Evolutionary conservation across 2,888 invertebrate genomes (phyloP), one percentile per base, ranked within the genome.

Genomic region (Aphidius colemani): DNA sequence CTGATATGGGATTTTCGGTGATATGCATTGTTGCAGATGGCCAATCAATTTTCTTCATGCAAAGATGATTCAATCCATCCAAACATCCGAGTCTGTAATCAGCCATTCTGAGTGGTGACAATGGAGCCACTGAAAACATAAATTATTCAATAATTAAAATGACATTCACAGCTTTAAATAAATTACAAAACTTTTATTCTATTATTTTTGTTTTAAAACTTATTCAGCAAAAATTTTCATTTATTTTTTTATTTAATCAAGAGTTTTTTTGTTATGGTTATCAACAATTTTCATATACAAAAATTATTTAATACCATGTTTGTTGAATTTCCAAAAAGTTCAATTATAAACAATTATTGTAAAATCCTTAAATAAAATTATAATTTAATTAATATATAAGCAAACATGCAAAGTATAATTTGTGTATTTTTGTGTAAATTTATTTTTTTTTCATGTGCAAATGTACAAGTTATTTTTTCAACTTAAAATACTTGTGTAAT

Each of bases 1-100:
- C 88, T 67, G 90, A 89, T 82, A 91, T 90, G 61, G 91, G 91
- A 81, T 91, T 91, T 84, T 91, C 91, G 65, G 90, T 91, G 84
- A 91, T 91, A 83, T 89, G 89, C 80, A 91, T 91, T 76, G 89
- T 87, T 68, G 89, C 88, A 74, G 88, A 86, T 74, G 83, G 83
- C 77, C 83, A 83, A 74, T 83, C 85, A 79, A 86, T 75, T 74
- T 84, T 79, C 81, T 81, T 82, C 74, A 78, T 78, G 74, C 82
- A 81, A 70, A 81, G 77, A 69, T 81, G 79, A 71, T 80, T 84
- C 74, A 86, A 82, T 78, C 85, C 86, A 73, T 86, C 86, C 77
- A 86, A 81, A 65, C 86, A 87, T 72, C 85, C 85, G 72, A 88
- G 87, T 71, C 89, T 87, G 83, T 85, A 89, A 79, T 86, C 85